These are phyloP conservation scores for Malthinus flaveolus DNA, from an alignment of 2,888 invertebrate genomes.

Conservation along the genomic window DNA sequence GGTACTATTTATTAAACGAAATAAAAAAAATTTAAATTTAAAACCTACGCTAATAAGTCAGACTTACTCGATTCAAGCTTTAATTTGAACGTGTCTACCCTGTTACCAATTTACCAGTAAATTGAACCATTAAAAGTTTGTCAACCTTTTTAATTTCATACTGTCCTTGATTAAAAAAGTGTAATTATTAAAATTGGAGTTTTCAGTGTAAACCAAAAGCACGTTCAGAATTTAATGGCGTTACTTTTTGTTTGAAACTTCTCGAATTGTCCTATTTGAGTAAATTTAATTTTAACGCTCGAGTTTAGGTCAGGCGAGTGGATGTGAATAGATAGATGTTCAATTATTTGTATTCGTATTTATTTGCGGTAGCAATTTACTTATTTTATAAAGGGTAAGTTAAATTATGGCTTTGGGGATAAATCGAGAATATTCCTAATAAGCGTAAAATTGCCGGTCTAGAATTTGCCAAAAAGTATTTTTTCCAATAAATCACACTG, in stretches of 20 bases:
- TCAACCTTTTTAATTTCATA: conserved; percentile 8
- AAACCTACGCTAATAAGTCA: conserved; percentile 13
- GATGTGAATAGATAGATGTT: no score
- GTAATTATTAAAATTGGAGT: conserved; percentile 2
- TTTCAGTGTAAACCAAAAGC: not conserved
- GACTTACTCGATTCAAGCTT: conserved; percentile 5
- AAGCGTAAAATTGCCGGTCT: no score
- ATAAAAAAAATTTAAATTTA: conserved; percentile 7
- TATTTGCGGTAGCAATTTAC: no score
- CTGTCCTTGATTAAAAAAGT: not conserved
- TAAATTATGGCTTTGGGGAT: no score
- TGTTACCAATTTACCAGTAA: conserved; percentile 14
- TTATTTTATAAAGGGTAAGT: no score
- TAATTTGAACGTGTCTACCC: conserved; percentile 9
- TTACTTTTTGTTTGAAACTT: not conserved
- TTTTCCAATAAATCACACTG: no score
- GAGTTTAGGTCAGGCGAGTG: no score
- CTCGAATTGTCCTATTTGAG: not conserved
- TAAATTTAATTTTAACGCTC: no score
- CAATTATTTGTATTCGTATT: no score
- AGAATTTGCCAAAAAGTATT: no score
- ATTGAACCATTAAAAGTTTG: conserved; percentile 15
- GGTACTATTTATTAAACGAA: conserved; percentile 7
- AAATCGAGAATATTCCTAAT: no score
- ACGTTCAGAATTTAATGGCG: conserved; percentile 1